Conservation (phyloP, 2,888 invertebrate genomes). For the Phasia obesa region DNA sequence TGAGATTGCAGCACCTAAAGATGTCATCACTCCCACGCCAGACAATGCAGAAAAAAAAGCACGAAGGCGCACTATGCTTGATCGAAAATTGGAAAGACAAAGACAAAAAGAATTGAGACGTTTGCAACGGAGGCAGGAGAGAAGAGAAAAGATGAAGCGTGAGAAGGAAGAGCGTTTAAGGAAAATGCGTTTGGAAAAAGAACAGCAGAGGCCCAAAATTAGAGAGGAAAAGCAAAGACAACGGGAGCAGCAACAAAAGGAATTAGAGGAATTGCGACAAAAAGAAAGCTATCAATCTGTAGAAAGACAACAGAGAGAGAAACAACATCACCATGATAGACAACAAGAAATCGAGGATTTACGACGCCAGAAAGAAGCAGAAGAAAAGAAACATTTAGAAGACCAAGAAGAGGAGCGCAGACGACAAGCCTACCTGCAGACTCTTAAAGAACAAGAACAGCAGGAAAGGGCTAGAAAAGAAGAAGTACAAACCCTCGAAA, state of each 20-base stretch:
- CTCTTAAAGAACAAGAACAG: conserved; percentile 75
- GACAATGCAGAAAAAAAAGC: conserved; percentile 35
- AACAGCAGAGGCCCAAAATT: conserved; percentile 66
- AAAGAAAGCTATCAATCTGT: conserved; percentile 72
- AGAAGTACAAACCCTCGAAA: conserved; percentile 71
- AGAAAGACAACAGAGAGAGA: conserved; percentile 73
- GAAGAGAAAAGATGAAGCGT: conserved; percentile 73
- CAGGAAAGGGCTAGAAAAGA: conserved; percentile 74
- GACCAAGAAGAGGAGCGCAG: conserved; percentile 74
- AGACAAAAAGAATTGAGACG: conserved; percentile 76
- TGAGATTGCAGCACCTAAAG: conserved; percentile 71
- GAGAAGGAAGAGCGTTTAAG: conserved; percentile 72
- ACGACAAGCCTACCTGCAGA: conserved; percentile 74
- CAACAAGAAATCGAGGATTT: conserved; percentile 73
- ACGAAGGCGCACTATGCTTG: conserved; percentile 74
- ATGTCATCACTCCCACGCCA: conserved; percentile 40
- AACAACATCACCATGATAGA: conserved; percentile 70
- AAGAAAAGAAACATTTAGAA: conserved; percentile 72
- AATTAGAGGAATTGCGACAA: conserved; percentile 73
- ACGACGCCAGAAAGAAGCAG: conserved; percentile 73
- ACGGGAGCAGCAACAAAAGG: conserved; percentile 65
- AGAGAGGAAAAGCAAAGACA: conserved; percentile 67
- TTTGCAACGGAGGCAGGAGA: conserved; percentile 74
- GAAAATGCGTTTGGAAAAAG: conserved; percentile 72
- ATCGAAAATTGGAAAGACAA: conserved; percentile 76